A percentile compares a stretch with the other conserved stretches of the same genome.
Conservation (phyloP, 2,888 invertebrate species). For the Harpalus rufipes region DNA sequence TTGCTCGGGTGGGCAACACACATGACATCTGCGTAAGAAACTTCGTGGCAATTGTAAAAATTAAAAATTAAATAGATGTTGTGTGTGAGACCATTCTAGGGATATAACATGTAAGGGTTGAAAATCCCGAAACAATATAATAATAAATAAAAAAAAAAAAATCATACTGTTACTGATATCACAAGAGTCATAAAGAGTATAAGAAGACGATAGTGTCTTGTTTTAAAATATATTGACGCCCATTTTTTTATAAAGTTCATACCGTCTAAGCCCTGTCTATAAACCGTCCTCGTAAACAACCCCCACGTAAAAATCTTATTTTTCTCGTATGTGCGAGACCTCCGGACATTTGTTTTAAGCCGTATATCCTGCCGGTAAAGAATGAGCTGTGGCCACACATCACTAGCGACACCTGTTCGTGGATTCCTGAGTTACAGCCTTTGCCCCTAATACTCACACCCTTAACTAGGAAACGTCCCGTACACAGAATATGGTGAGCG, state of each 20-base stretch:
- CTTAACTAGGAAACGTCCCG: too few relatives aligned
- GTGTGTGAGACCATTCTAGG: too few relatives aligned
- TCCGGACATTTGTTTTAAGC: slow-evolving; percentile 58
- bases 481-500: too few relatives aligned
- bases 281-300: slow-evolving; percentile 40
- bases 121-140: too few relatives aligned
- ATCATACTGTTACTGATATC: too few relatives aligned
- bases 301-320: slow-evolving; percentile 56
- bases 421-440: slow-evolving; percentile 1
- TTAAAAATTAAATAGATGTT: too few relatives aligned
- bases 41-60: too few relatives aligned
- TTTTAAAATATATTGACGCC: background rate
- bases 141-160: too few relatives aligned
- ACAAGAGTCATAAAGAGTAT: too few relatives aligned
- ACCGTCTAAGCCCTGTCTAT: background rate
- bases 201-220: background rate
- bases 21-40: too few relatives aligned
- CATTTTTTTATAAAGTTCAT: background rate
- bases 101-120: too few relatives aligned
- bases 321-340: slow-evolving; percentile 35
- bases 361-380: slow-evolving; percentile 53
- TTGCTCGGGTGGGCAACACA: too few relatives aligned
- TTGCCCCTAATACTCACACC: background rate
- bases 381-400: slow-evolving; percentile 60
- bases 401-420: slow-evolving; percentile 64